Evolutionary conservation across 2,113 vertebrate genomes (phyloP), one percentile per base, ranked within the genome.

Genomic region (Prochilodus magdalenae): DNA sequence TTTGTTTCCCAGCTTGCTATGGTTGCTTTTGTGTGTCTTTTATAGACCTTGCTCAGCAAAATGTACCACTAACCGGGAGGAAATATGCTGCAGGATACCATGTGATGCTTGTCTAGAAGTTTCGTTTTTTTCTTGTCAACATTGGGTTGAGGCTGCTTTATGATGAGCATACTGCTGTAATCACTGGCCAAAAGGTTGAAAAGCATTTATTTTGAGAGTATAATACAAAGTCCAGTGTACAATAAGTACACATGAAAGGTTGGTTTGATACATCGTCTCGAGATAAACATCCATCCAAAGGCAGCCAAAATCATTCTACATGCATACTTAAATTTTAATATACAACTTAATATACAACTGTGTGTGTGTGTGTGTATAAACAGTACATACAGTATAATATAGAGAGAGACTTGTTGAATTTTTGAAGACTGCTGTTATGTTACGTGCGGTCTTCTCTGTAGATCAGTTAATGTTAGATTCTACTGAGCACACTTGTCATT

Each of bases 1-100:
- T 75, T 63, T 67, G 77, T 77, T 12, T 81, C 26, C 40, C 71
- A 73, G 65, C 15, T 73, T 36, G 40, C 57, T 73, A 26, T 51
- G 40, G 65, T 65, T 55, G 29, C 27, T 2, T 15, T 49, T 75
- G n/a, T 78, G 24, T 75, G 22, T 40, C 22, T 80, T 26, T 55
- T 57, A 5, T 65, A 71, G 51, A 27, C 11, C 29, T 76, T 75
- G 71, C 40, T 76, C 66, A 76, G 73, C 66, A 71, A 63, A 24
- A 44, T 44, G 16, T n/a, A 70, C 27, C 69, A 49, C 20, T 72
- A 3, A 13, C 20, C 36, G 6, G 26, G 49, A 79, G 67, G 36
- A 79, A 69, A 67, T 26, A 10, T 13, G 16, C 24, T 49, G 15
- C 40, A 59, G 15, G 7, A 14, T 47, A 66, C 44, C 63, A 60